Evolutionary conservation across 2,797 vertebrate genomes (phyloP).

Genomic region (Allobates femoralis): DNA sequence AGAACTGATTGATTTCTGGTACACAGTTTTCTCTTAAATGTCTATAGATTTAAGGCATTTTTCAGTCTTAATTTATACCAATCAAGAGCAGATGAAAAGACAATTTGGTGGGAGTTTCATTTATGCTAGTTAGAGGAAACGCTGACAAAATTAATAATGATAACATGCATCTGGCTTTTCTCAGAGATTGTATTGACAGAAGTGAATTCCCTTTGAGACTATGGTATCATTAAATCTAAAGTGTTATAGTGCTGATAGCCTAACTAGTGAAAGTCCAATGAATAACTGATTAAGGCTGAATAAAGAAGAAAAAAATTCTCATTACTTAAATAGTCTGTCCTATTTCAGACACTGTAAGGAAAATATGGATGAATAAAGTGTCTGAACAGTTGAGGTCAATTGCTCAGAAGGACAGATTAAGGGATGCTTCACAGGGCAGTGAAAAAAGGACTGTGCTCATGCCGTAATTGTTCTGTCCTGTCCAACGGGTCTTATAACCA

Average conservation of each 20-base stretch:
- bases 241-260: background rate
- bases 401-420: background rate
- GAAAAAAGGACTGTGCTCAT: too few species aligned
- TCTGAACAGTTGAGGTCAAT: background rate
- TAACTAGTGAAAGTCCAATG: background rate
- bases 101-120: constrained; percentile 42
- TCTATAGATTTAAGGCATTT: constrained; percentile 12
- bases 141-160: constrained; percentile 46
- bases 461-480: too few species aligned
- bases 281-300: background rate
- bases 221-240: background rate
- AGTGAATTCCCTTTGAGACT: background rate
- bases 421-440: too few species aligned
- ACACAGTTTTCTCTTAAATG: constrained; percentile 9
- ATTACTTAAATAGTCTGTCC: background rate
- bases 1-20: constrained; percentile 40
- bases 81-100: constrained; percentile 37
- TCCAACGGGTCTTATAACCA: too few species aligned
- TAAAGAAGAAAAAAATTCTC: background rate
- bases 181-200: constrained; percentile 11
- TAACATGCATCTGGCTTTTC: constrained; percentile 22
- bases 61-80: background rate
- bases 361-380: background rate
- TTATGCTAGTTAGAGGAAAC: constrained; percentile 37
- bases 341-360: background rate